These are phyloP conservation scores for Calyptommatus sinebrachiatus DNA, from an alignment of 2,113 vertebrate genomes.

Conservation along the genomic window DNA sequence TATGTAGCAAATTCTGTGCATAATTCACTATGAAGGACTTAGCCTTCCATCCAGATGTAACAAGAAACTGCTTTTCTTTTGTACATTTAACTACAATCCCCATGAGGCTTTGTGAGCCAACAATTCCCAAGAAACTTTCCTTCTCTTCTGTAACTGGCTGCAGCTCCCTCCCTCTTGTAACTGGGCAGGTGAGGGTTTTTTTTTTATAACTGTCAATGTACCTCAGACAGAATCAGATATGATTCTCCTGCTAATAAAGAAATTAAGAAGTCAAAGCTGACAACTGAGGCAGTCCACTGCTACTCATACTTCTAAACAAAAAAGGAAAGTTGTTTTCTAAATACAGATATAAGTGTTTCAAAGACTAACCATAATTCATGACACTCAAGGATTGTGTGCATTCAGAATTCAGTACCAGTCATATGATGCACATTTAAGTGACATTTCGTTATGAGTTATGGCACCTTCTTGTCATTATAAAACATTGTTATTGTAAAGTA, in stretches of 20 bases:
- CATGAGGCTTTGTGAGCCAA: too few species aligned
- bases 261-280: constrained; percentile 58
- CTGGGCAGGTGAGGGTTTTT: constrained; percentile 11
- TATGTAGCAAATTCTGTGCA: too few species aligned
- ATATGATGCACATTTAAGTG: constrained; percentile 60
- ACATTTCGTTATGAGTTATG: constrained; percentile 59
- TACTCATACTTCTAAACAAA: constrained; percentile 42
- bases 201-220: constrained; percentile 48
- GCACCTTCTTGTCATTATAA: constrained; percentile 63
- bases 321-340: constrained; percentile 54
- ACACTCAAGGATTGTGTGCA: constrained; percentile 62
- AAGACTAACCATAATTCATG: constrained; percentile 57
- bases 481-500: constrained; percentile 65
- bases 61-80: too few species aligned
- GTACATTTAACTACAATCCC: too few species aligned
- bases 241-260: constrained; percentile 58
- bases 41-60: too few species aligned
- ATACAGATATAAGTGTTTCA: constrained; percentile 50
- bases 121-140: too few species aligned
- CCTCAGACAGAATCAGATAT: constrained; percentile 41
- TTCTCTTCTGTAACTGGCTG: too few species aligned
- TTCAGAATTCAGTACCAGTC: constrained; percentile 60
- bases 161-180: too few species aligned
- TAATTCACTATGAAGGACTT: too few species aligned
- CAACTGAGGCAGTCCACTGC: constrained; percentile 39